Evolutionary conservation across 2,113 vertebrate species (phyloP), one percentile per base, ranked within the genome.

Genomic region (Promerops cafer): DNA sequence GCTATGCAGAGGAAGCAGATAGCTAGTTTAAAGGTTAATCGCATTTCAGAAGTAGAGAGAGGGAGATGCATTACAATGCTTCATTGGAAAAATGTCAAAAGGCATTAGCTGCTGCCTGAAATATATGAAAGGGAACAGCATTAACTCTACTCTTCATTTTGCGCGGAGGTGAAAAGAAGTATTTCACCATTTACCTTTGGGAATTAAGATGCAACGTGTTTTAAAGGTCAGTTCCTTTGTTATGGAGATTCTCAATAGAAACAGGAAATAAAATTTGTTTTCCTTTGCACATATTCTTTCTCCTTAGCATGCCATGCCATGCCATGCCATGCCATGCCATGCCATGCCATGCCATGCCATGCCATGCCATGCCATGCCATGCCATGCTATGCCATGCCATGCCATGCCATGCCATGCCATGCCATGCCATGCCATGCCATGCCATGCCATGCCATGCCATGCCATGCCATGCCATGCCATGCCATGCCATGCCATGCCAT

Each of bases 1-100:
- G 24, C 72, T 71, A 4, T 40, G 66, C 68, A 69, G 65, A 42
- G 45, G 40, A 49, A 87, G 40, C 53, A 82, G 40, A 85, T 45
- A 71, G 56, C 31, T 84, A 12, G 49, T 45, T 78, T 64, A 95
- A 94, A 95, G 87, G 93, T 90, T 95, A 91, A 83, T 80, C 35
- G 0, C 39, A 40, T 91, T 77, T 96, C 68, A 90, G 8, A 94
- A 85, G 45, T 40, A 75, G 59, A 20, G 50, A 59, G 61, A 63
- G 54, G 54, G 79, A 96, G 76, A 74, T 69, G 56, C 82, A 60
- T 93, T 83, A 90, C 35, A 77, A 15, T 86, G 71, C 54, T 88
- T 91, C 82, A 91, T 88, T 74, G 94, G 94, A 83, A 94, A 96
- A 95, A 91, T 77, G 90, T 95, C 94, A 83, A 80, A 96, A 93